Evolutionary conservation across 1,140 invertebrate species (phyloP).

Genomic region (Pseudomyrmex sp.): DNA sequence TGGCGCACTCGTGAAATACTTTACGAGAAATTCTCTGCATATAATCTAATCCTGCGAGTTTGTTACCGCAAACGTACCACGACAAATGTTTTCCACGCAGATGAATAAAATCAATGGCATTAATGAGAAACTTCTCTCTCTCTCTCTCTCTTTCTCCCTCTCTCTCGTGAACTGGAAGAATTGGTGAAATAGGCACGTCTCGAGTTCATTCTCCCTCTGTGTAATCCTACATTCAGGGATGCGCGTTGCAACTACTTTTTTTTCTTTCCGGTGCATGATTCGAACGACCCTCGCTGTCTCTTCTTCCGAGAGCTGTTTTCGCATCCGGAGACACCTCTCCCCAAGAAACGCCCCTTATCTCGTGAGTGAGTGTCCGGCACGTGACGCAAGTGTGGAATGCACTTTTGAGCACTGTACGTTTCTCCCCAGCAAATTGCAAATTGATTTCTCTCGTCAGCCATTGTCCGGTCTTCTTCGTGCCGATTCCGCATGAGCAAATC

Average conservation of each 20-base stretch:
- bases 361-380: slow-evolving; percentile 37
- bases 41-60: slow-evolving; percentile 1
- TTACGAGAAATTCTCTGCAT: not conserved
- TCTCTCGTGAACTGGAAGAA: slow-evolving; percentile 11
- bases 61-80: not conserved
- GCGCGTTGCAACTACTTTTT: not conserved
- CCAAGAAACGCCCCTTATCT: slow-evolving; percentile 22
- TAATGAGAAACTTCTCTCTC: not conserved
- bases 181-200: not conserved
- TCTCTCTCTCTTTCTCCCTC: no score
- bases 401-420: slow-evolving; percentile 29
- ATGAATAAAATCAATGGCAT: slow-evolving; percentile 45
- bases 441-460: slow-evolving; percentile 58
- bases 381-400: slow-evolving; percentile 53
- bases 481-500: slow-evolving; percentile 37
- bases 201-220: not conserved
- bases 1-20: not conserved
- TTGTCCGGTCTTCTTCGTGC: slow-evolving; percentile 27
- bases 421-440: slow-evolving; percentile 56
- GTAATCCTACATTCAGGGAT: not conserved
- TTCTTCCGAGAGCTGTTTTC: not conserved
- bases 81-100: slow-evolving; percentile 24
- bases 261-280: slow-evolving; percentile 1
- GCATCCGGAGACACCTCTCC: not conserved
- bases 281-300: not conserved